Evolutionary conservation across 2,797 vertebrate genomes (phyloP), one percentile per base, ranked within the genome.

Genomic region (Simalia tracyae): DNA sequence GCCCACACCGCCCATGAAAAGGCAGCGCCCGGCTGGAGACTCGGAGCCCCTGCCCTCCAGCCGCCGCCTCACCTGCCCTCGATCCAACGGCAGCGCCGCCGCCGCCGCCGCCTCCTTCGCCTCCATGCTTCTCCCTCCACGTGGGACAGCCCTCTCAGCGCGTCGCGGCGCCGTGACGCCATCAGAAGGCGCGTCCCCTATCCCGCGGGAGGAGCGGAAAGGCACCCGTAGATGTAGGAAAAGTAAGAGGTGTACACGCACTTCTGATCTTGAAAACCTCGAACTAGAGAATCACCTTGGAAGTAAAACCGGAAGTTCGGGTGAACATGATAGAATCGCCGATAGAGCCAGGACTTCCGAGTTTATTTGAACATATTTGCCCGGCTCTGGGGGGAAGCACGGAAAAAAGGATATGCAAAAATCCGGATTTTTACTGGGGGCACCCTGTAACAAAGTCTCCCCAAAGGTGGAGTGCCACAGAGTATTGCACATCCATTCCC

Each of bases 21-120:
- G 60, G 36, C 42, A 28, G 42, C 24, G 11, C 12, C 86, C 24
- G 3, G 12, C 17, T 28, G 36, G 22, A 7, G 1, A 5, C 19
- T 5, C 1, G 60, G 50, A 9, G 3, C 19, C 50, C 7, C 31
- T n/a, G 10, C 89, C 36, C 7, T 42, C 36, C 19, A 26, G 2
- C 10, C 11, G 2, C 22, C 28, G 5, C 5, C 91, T 46, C 2
- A 89, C 91, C 88, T 89, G 84, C 19, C 0, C 28, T 0, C 0
- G 28, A 11, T 92, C 42, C 63, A 92, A 57, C 2, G 36, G 17
- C 14, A 36, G 3, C 10, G 5, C 54, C 11, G 1, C 3, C 28
- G 0, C 10, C 10, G 5, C 54, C 6, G 26, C 2, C 0, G 11
- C 11, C 5, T 59, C 84, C 42, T 19, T 0, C 56, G 22, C 19